Evolutionary conservation across 2,113 vertebrate genomes (phyloP).

Genomic region (Amphilophus citrinellus): DNA sequence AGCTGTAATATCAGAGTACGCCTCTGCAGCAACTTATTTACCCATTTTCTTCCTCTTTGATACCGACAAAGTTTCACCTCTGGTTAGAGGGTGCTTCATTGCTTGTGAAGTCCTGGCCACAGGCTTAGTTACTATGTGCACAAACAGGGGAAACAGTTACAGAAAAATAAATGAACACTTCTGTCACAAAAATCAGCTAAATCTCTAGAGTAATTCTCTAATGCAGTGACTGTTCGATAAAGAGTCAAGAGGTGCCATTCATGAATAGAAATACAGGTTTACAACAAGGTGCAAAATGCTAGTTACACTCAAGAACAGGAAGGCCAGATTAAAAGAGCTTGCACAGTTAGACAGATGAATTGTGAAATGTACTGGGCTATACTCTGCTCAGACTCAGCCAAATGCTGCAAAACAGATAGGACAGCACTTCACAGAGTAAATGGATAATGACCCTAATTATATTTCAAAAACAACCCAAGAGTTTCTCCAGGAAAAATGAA

Average conservation of each 20-base stretch:
- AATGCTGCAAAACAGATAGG: no score
- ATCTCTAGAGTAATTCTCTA: neutral
- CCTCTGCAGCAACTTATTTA: constrained; percentile 22
- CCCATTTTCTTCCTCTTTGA: constrained; percentile 65
- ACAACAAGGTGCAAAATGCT: neutral
- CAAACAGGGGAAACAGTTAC: neutral
- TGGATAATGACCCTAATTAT: no score
- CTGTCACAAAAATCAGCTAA: neutral
- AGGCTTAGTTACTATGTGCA: constrained; percentile 14
- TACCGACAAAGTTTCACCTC: constrained; percentile 26
- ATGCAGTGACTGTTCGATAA: no score
- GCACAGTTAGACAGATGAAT: no score
- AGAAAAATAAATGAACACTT: neutral
- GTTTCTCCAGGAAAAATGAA: no score
- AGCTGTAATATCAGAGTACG: neutral
- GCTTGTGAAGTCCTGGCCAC: constrained; percentile 19
- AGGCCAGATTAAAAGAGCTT: neutral
- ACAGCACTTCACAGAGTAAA: no score
- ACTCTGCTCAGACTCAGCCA: no score
- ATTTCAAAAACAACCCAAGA: no score
- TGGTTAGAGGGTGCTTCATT: constrained; percentile 48
- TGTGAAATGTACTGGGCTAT: no score
- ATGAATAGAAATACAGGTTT: neutral
- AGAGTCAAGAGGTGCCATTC: no score
- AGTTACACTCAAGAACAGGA: neutral